Percentiles rank a stretch among this genome's conserved stretches.
Evolutionary conservation across 2,888 invertebrate genomes (phyloP).

Genomic region (Rotaria sp.): DNA sequence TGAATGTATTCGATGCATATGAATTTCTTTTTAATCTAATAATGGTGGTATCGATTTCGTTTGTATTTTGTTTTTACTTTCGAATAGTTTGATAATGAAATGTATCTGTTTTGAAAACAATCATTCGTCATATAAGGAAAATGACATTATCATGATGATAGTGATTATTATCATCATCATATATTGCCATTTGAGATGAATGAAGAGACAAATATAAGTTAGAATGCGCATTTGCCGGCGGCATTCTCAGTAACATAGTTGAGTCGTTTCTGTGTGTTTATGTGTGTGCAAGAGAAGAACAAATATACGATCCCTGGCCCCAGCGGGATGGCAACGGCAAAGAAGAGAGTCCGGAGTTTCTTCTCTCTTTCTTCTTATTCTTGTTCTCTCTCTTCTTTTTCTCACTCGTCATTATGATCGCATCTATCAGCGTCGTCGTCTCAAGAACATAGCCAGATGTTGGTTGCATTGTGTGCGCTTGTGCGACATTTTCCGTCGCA

Average conservation of each 20-base stretch:
- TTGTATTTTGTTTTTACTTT: neutral
- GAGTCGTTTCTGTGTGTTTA: neutral
- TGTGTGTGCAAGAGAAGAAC: neutral
- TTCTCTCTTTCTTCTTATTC: neutral
- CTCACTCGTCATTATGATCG: constrained; percentile 10
- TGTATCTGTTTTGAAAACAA: neutral
- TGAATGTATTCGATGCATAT: neutral
- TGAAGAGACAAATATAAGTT: neutral
- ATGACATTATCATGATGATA: neutral
- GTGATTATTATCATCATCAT: constrained; percentile 1
- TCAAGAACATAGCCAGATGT: neutral
- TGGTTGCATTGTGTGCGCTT: neutral
- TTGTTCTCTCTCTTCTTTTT: neutral
- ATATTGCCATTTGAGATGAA: neutral
- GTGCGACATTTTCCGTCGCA: constrained; percentile 14
- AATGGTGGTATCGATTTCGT: neutral
- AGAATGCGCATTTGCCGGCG: neutral
- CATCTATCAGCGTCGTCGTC: constrained; percentile 1
- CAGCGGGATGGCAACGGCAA: neutral
- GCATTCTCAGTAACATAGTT: neutral
- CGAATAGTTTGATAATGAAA: neutral
- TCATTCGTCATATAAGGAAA: neutral
- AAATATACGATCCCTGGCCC: neutral
- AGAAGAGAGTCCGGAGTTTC: neutral
- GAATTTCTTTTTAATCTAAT: neutral